Percentiles rank a stretch among this genome's conserved stretches.
phyloP scores from a whole-genome alignment of 2,113 vertebrate species.

The Piaya cayana region DNA sequence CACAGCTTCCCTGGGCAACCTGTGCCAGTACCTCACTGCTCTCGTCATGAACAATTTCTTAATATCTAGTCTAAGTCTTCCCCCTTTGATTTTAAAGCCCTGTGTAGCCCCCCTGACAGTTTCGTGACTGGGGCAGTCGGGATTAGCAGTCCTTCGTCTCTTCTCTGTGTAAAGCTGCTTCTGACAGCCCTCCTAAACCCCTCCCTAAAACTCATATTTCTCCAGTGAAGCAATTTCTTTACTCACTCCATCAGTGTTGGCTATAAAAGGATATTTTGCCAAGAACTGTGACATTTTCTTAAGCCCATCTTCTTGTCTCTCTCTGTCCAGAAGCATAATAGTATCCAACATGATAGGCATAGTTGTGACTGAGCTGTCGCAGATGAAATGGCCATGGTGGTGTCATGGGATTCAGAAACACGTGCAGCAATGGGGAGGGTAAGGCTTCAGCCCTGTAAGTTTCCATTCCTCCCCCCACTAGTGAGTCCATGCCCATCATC shows the following conservation, averaged over 20 bases:
- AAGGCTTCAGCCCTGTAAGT: background rate
- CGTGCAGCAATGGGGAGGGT: rapidly evolving
- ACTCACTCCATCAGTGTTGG: background rate
- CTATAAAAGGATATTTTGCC: conserved; percentile 21
- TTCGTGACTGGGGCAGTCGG: too few relatives aligned
- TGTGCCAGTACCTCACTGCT: too few relatives aligned
- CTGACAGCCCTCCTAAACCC: background rate
- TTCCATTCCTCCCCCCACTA: background rate
- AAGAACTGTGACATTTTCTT: conserved; percentile 17
- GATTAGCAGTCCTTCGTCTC: too few relatives aligned
- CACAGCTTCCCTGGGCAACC: too few relatives aligned
- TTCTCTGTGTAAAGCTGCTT: background rate
- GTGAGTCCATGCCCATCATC: background rate
- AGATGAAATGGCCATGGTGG: background rate
- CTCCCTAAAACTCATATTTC: conserved; percentile 13
- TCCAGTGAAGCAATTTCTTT: conserved; percentile 11
- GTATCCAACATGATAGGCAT: rapidly evolving
- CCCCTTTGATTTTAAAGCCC: too few relatives aligned
- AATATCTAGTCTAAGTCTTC: too few relatives aligned
- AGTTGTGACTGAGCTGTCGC: background rate
- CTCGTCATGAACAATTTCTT: too few relatives aligned
- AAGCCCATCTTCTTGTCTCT: background rate
- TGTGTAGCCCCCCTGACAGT: too few relatives aligned
- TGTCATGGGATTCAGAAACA: background rate
- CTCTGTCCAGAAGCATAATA: background rate